phyloP scores from a whole-genome alignment of 2,797 vertebrate genomes.

The Alfaro cultratus region DNA sequence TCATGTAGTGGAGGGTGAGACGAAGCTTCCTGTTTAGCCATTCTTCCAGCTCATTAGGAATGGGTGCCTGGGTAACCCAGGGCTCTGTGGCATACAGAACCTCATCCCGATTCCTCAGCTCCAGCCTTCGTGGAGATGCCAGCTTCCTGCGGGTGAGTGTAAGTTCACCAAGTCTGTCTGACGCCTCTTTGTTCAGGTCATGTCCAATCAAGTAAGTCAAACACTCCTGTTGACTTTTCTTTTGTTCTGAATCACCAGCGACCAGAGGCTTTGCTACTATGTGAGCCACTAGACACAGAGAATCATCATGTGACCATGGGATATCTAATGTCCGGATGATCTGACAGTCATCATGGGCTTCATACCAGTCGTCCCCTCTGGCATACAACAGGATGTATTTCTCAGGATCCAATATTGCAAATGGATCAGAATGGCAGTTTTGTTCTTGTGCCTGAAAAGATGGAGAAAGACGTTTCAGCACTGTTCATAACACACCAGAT shows the following conservation, averaged over 20 bases:
- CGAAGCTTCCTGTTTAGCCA: constrained; percentile 56
- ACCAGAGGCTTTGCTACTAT: constrained; percentile 63
- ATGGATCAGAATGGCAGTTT: constrained; percentile 62
- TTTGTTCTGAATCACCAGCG: constrained; percentile 53
- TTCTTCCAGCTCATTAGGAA: constrained; percentile 63
- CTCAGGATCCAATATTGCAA: constrained; percentile 76
- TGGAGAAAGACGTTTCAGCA: not conserved
- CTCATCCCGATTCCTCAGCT: constrained; percentile 69
- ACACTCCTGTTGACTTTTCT: constrained; percentile 46
- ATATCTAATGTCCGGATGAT: constrained; percentile 77
- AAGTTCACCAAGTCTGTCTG: constrained; percentile 76
- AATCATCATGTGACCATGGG: constrained; percentile 68
- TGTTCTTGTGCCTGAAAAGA: constrained; percentile 67
- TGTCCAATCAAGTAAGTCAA: constrained; percentile 77
- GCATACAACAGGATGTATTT: constrained; percentile 76
- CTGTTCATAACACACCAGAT: not conserved
- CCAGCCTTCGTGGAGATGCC: constrained; percentile 69
- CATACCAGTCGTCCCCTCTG: constrained; percentile 74
- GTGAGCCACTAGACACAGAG: constrained; percentile 51
- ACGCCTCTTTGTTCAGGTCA: constrained; percentile 68
- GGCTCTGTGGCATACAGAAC: constrained; percentile 78
- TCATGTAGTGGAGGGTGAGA: constrained; percentile 70
- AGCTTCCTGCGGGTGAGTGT: constrained; percentile 81
- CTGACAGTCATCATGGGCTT: constrained; percentile 83
- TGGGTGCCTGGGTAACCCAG: constrained; percentile 69